Percentiles rank a stretch among this genome's conserved stretches.
These are phyloP conservation scores for Papilio dardanus DNA, from an alignment of 1,140 invertebrate species.

Conservation along the genomic window DNA sequence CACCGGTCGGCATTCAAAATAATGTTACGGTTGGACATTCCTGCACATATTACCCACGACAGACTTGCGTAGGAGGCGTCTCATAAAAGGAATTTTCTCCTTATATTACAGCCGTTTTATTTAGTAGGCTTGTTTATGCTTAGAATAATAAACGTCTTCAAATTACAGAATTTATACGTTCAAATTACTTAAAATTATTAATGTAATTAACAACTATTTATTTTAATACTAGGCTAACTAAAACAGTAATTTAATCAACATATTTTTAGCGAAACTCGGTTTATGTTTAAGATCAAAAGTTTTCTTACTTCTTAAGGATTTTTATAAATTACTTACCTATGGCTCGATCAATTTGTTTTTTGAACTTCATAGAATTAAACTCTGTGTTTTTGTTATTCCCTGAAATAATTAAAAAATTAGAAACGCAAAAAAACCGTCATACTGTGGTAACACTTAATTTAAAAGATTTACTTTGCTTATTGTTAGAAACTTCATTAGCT, in stretches of 20 bases:
- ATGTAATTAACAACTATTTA: neutral
- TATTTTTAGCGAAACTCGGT: no score
- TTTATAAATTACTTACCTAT: slow-evolving; percentile 8
- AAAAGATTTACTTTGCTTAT: neutral
- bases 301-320: no score
- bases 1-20: slow-evolving; percentile 18
- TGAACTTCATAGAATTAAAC: neutral
- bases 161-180: neutral
- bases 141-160: neutral
- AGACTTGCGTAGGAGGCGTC: slow-evolving; percentile 7
- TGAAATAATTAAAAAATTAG: slow-evolving; percentile 20
- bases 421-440: neutral
- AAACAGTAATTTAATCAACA: neutral
- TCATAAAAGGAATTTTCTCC: neutral
- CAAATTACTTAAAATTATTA: neutral
- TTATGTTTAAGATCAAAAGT: neutral
- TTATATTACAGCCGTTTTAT: neutral
- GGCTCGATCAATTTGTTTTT: neutral
- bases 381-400: neutral
- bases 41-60: neutral
- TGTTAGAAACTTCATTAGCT: neutral
- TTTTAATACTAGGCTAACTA: neutral
- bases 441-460: neutral
- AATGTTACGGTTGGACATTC: slow-evolving; percentile 22
- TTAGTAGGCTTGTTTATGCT: slow-evolving; percentile 6